A percentile compares a stretch with the other conserved stretches of the same genome.
Conservation (phyloP, 2,797 vertebrate species). For the Taeniopygia guttata region DNA sequence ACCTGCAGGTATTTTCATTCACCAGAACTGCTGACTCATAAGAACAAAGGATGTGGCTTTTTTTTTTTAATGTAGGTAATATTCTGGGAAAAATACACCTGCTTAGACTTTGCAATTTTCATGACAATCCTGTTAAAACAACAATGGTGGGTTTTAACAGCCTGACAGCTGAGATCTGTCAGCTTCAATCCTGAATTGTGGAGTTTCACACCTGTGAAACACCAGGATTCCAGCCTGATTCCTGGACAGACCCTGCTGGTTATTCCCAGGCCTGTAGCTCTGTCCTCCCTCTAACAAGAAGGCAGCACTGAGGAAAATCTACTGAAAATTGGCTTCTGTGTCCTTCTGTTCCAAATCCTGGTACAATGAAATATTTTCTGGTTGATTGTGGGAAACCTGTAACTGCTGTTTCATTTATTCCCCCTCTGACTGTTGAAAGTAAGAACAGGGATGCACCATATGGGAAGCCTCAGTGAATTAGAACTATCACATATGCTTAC, state of each 20-base stretch:
- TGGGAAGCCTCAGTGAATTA: neutral
- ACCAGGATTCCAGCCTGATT: neutral
- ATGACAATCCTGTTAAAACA: neutral
- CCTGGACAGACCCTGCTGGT: rapidly evolving
- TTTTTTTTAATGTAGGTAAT: neutral
- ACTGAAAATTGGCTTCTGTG: neutral
- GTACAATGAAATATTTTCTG: neutral
- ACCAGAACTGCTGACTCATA: neutral
- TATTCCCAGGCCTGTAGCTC: neutral
- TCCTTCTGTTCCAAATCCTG: neutral
- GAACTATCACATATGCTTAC: neutral
- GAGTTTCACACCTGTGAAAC: neutral
- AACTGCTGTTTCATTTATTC: neutral
- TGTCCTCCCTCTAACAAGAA: neutral
- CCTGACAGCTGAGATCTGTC: rapidly evolving
- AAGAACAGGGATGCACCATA: neutral
- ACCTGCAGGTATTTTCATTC: neutral
- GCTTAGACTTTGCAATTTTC: neutral
- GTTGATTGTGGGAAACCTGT: neutral
- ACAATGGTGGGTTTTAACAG: rapidly evolving
- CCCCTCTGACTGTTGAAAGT: neutral
- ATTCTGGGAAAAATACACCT: neutral
- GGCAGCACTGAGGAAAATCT: neutral
- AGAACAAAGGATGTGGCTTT: neutral
- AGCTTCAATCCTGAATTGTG: neutral